Conservation (phyloP, 2,113 vertebrate species). For the Marcusenius ussheri region DNA sequence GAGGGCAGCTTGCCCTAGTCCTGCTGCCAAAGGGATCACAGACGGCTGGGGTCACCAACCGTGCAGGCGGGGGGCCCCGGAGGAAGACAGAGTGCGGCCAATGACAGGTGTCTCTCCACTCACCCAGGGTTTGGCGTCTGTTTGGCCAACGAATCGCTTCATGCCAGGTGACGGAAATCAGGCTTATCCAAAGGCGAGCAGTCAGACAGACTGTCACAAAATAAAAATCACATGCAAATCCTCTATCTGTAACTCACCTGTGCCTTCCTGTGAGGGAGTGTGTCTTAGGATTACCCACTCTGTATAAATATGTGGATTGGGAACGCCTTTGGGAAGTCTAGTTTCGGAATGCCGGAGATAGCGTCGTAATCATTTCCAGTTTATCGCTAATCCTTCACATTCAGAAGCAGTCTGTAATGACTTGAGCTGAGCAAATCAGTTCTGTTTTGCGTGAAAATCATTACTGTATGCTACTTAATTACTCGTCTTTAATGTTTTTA, state of each 20-base stretch:
- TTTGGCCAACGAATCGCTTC: neutral
- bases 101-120: neutral
- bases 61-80: neutral
- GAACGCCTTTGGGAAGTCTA: neutral
- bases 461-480: constrained; percentile 1
- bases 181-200: neutral
- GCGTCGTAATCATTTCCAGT: neutral
- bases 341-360: neutral
- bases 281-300: neutral
- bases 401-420: neutral
- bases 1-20: neutral
- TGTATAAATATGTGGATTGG: neutral
- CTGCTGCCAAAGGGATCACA: neutral
- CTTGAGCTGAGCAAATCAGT: neutral
- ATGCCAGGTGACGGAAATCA: neutral
- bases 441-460: constrained; percentile 6
- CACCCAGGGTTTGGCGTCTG: neutral
- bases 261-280: neutral
- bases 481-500: constrained; percentile 1
- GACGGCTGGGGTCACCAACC: neutral
- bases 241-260: neutral
- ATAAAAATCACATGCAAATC: constrained; percentile 5
- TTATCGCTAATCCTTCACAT: neutral
- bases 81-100: neutral
- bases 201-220: neutral